These are phyloP conservation scores for Scortum barcoo DNA, from an alignment of 2,113 vertebrate genomes.

Conservation along the genomic window DNA sequence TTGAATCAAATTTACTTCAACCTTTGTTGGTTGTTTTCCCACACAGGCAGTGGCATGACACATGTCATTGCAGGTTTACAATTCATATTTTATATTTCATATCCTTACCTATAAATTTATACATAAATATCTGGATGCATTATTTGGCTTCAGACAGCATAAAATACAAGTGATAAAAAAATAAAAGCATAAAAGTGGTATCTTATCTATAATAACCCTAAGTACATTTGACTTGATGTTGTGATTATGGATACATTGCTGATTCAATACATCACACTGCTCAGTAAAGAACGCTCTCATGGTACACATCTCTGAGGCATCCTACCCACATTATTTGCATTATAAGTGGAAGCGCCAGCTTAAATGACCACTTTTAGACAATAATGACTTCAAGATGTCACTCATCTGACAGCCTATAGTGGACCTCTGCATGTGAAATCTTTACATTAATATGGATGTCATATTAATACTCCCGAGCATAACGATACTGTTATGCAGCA, in stretches of 20 bases:
- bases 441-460: slow-evolving; percentile 69
- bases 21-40: too few species aligned
- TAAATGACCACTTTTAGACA: slow-evolving; percentile 19
- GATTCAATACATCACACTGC: background rate
- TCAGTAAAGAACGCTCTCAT: background rate
- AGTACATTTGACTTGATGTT: background rate
- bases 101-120: too few species aligned
- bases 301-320: background rate
- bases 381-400: slow-evolving; percentile 28
- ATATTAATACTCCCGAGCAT: slow-evolving; percentile 47
- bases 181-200: background rate
- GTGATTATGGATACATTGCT: background rate
- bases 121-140: background rate
- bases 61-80: too few species aligned
- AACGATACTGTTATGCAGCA: slow-evolving; percentile 36
- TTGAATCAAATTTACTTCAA: too few species aligned
- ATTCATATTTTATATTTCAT: too few species aligned
- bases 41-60: too few species aligned
- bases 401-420: slow-evolving; percentile 39
- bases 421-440: slow-evolving; percentile 38
- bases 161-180: too few species aligned
- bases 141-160: background rate
- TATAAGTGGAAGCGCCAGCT: slow-evolving; percentile 6
- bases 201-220: background rate
- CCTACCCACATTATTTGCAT: slow-evolving; percentile 1